Base-by-base conservation (phyloP, 2,888 invertebrate genomes). In the Dione juno region DNA sequence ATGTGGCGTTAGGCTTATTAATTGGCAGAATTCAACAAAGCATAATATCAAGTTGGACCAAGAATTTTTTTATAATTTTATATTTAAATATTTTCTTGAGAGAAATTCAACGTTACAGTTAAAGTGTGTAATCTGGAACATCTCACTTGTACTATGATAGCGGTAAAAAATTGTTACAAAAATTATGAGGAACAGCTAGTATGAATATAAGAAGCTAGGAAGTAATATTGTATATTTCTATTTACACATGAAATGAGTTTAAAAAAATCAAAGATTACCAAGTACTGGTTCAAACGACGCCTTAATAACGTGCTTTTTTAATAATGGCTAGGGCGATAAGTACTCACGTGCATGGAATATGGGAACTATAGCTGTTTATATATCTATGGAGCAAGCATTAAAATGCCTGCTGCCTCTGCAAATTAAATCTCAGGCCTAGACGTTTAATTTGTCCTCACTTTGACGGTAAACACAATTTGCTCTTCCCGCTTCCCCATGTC, bases 361-460 rank as follows among this genome's bases (percentile, higher is more conserved):
- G 48, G 37, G 14, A 3, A n/a, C 37, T 11, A 19, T 28, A 13
- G 16, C 59, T 35, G 52, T 28, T 59, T 48, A 67, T 70, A 70
- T 58, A 11, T 19, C 53, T 28, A 19, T 13, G n/a, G 3, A n/a
- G 37, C 67, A 67, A 67, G 41, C 16, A 19, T 19, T 65, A 59
- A 45, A 70, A 67, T 58, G 50, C 61, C 57, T 43, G 41, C 52
- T 35, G 50, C 57, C 8, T 37, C 40, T 41, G 52, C 11, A 43
- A 61, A 48, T 67, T 43, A 64, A 66, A 70, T 69, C 67, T 72
- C 64, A 72, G 53, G 66, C 69, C 73, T 74, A 74, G 72, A 72
- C 69, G 65, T 74, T 74, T 74, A 70, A 74, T 74, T 72, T 68
- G 66, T 72, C 69, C 69, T 72, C 69, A 48, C 67, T 74, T 74